A percentile compares a stretch with the other conserved stretches of the same genome.
phyloP scores from a whole-genome alignment of 2,113 vertebrate species.

The Pampusana beccarii region DNA sequence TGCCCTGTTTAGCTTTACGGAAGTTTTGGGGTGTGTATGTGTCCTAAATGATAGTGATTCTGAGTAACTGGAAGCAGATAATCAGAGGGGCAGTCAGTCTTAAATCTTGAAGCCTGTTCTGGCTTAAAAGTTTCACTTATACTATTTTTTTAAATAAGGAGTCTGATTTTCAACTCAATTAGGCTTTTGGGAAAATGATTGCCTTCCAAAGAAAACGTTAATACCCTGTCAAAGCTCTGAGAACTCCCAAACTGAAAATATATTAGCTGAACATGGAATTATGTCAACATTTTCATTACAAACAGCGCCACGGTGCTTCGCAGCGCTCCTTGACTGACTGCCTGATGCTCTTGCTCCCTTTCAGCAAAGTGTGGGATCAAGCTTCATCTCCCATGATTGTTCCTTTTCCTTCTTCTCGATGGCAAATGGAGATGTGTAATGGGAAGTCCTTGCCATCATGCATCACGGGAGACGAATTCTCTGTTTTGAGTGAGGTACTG shows the following conservation, averaged over 20 bases:
- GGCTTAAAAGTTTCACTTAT: slow-evolving; percentile 17
- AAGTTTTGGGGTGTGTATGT: not conserved
- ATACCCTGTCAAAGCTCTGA: slow-evolving; percentile 46
- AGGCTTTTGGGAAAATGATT: slow-evolving; percentile 54
- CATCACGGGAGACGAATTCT: not conserved
- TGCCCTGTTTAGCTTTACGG: not conserved
- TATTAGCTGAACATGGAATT: slow-evolving; percentile 57
- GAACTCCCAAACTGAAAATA: slow-evolving; percentile 58
- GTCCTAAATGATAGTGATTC: not conserved
- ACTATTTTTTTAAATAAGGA: slow-evolving; percentile 25
- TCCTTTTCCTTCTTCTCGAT: not conserved
- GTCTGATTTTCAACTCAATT: slow-evolving; percentile 47
- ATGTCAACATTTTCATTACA: slow-evolving; percentile 60
- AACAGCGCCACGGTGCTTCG: not conserved
- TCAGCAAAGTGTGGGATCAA: not conserved
- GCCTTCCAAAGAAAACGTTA: slow-evolving; percentile 67
- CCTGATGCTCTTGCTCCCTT: not conserved
- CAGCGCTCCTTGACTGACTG: slow-evolving; percentile 1
- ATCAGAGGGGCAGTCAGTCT: not conserved
- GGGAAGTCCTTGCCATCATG: not conserved
- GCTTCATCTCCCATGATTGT: not conserved
- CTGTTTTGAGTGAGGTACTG: not conserved
- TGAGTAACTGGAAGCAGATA: not conserved
- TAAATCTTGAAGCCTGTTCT: slow-evolving; percentile 20
- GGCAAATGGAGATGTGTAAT: not conserved